Evolutionary conservation across 2,113 vertebrate genomes (phyloP), one percentile per base, ranked within the genome.

Genomic region (Tor tambroides): DNA sequence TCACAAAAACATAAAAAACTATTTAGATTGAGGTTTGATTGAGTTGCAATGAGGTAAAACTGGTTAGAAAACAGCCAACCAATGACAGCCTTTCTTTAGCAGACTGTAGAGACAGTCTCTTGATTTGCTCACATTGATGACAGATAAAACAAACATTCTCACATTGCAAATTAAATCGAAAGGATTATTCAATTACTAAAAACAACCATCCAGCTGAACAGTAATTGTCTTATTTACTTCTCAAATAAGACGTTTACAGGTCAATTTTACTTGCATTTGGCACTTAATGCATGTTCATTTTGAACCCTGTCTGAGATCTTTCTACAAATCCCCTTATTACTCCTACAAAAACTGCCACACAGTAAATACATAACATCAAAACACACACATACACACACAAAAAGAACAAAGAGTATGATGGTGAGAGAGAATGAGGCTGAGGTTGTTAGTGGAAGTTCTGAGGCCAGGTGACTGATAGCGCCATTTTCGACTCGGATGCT

Each of bases 271-370:
- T 63, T 26, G 56, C 54, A 80, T 61, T 59, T 69, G 65, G 14
- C 65, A 32, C 46, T 59, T 23, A 1, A 7, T 35, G 65, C 3
- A 4, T 23, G 19, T 63, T 80, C 3, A 65, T 65, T 65, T 81
- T 26, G 23, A 28, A 19, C 7, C 23, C n/a, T 65, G 2, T 17
- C 7, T 76, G 87, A 88, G 65, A 69, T 38, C 46, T 80, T 56
- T 88, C 84, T 28, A 26, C 90, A 90, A 74, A 49, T 14, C 12
- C 41, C n/a, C 6, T 49, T 90, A 85, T 88, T 74, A 51, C 67
- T 79, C 75, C 71, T 71, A 14, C 46, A 51, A 61, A 74, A 86
- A 17, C 77, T 28, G n/a, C 23, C n/a, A 43, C 71, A 83, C 28
- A 74, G 80, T 76, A 87, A 83, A 88, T 67, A 59, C 85, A 61